Evolutionary conservation across 2,888 invertebrate genomes (phyloP), one percentile per base, ranked within the genome.

Genomic region (Chironomus riparius): DNA sequence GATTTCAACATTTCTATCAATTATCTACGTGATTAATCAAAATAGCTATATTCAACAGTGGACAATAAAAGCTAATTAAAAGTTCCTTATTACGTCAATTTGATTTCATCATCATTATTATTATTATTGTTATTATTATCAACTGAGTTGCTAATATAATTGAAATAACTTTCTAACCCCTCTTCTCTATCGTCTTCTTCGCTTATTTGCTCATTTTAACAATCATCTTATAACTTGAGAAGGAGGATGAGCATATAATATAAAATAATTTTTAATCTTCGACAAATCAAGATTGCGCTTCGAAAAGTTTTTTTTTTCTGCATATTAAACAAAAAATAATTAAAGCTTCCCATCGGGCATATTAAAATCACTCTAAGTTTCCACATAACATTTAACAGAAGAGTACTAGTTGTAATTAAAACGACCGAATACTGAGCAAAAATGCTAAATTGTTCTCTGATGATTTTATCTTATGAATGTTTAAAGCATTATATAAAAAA

Each of bases 261-360:
- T 10, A 38, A 38, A 38, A 38, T 38, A 38, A 38, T 38, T 38
- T 38, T 38, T 38, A 38, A 38, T 38, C 38, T 38, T 38, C 38
- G 38, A 38, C 38, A 38, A 38, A 38, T 38, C 38, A 38, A 38
- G 38, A 38, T 38, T 38, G 38, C 38, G 38, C 38, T 38, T 38
- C 38, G 38, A 10, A 50, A 50, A 56, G 56, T 18, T 56, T 56
- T 15, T 18, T 50, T 50, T 69, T 69, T 22, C 65, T 69, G 56
- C 68, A 76, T 76, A 56, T 69, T 68, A 22, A 69, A 76, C 61
- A 10, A 69, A 69, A 65, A 76, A 68, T 61, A 76, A 76, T 76
- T 68, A 76, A 69, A 76, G 18, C 15, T 24, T 24, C 13, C 76
- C 76, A 13, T 7, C 7, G 68, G 76, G 28, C 76, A 76, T 48